Conservation (phyloP, 2,113 vertebrate species). For the Brachyhypopomus occidentalis region DNA sequence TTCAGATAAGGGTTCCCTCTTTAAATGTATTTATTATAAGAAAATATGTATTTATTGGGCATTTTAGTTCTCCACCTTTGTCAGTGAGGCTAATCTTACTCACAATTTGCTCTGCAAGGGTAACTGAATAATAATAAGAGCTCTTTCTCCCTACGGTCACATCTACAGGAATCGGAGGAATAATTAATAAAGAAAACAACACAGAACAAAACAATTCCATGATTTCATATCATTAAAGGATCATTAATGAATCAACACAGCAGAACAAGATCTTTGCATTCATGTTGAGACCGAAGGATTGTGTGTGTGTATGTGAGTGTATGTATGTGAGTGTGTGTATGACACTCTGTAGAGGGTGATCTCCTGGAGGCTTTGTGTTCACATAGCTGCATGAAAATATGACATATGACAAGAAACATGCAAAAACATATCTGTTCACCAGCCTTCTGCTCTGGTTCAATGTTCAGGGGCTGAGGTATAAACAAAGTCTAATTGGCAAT, state of each 20-base stretch:
- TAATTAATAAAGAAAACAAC: slow-evolving; percentile 45
- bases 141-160: slow-evolving; percentile 33
- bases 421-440: too few relatives aligned
- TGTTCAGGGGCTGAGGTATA: too few relatives aligned
- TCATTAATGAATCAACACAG: slow-evolving; percentile 47
- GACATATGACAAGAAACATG: too few relatives aligned
- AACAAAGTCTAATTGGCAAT: too few relatives aligned
- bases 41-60: slow-evolving; percentile 26
- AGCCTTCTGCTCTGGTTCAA: too few relatives aligned
- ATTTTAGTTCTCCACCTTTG: slow-evolving; percentile 14
- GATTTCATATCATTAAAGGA: slow-evolving; percentile 21
- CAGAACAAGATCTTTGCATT: slow-evolving; percentile 35
- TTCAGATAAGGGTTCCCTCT: slow-evolving; percentile 16
- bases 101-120: slow-evolving; percentile 9
- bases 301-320: background rate
- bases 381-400: background rate
- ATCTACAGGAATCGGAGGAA: slow-evolving; percentile 29
- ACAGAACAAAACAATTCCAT: slow-evolving; percentile 45
- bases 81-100: slow-evolving; percentile 17
- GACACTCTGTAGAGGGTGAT: background rate
- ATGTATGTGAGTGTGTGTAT: background rate
- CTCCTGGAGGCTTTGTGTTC: background rate
- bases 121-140: slow-evolving; percentile 49
- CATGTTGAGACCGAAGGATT: background rate
- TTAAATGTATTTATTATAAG: slow-evolving; percentile 8